phyloP scores from a whole-genome alignment of 1,140 invertebrate genomes.

The Luehdorfia chinensis region DNA sequence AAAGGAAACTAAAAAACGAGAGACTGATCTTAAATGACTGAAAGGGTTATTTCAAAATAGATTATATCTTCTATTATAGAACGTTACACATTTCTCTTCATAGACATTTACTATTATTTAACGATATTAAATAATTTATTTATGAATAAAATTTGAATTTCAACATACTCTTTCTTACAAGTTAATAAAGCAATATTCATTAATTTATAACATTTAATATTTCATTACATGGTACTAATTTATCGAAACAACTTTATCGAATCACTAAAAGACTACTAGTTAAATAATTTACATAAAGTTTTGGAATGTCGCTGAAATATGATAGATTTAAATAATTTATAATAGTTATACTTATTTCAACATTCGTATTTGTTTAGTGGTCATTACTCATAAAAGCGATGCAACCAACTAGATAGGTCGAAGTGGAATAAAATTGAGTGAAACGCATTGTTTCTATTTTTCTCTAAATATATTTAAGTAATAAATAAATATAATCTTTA shows the following conservation, averaged over 20 bases:
- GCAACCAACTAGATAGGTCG: too few relatives aligned
- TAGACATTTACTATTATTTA: slow-evolving; percentile 10
- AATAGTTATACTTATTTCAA: too few relatives aligned
- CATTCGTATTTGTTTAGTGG: too few relatives aligned
- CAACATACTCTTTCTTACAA: not conserved
- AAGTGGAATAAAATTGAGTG: too few relatives aligned
- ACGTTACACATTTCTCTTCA: not conserved
- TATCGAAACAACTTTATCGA: not conserved
- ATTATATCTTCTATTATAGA: slow-evolving; percentile 6
- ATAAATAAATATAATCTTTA: too few relatives aligned
- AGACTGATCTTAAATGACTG: too few relatives aligned
- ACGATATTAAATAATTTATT: not conserved
- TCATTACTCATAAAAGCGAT: too few relatives aligned
- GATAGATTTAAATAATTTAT: not conserved
- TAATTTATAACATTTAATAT: not conserved
- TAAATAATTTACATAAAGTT: not conserved
- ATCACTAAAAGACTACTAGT: not conserved
- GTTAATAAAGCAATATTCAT: not conserved
- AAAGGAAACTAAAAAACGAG: too few relatives aligned
- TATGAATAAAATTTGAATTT: not conserved
- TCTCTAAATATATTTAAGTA: too few relatives aligned
- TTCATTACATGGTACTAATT: not conserved
- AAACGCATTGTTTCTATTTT: too few relatives aligned
- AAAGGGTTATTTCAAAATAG: too few relatives aligned
- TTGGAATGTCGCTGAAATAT: slow-evolving; percentile 1